A percentile compares a stretch with the other conserved stretches of the same genome.
These are phyloP conservation scores for Baryphthengus martii DNA, from an alignment of 2,113 vertebrate species.

Conservation along the genomic window DNA sequence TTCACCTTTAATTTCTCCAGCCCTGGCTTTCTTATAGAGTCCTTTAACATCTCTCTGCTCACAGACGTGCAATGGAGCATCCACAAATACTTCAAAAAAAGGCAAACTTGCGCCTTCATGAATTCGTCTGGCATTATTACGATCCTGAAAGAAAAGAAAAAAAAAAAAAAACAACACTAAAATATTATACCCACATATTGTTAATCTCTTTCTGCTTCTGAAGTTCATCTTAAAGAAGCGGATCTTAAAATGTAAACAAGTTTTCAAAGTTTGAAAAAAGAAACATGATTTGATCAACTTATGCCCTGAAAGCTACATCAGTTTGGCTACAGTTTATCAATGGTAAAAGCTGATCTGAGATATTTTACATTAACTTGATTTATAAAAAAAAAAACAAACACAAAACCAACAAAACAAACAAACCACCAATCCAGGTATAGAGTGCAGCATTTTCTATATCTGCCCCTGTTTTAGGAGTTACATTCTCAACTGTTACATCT, in stretches of 20 bases:
- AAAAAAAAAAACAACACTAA: not conserved
- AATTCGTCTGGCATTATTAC: constrained; percentile 91
- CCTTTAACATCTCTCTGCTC: constrained; percentile 97
- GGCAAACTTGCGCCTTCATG: constrained; percentile 92
- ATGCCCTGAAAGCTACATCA: not conserved
- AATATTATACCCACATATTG: not conserved
- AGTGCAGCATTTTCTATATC: not conserved
- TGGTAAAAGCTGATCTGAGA: not conserved
- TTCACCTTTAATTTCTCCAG: constrained; percentile 95
- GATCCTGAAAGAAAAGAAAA: constrained; percentile 79
- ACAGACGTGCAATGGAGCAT: constrained; percentile 94
- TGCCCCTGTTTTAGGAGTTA: not conserved
- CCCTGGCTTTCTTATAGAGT: constrained; percentile 95
- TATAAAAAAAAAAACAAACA: not conserved
- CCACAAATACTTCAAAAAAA: constrained; percentile 98
- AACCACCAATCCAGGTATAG: not conserved
- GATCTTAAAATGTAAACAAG: not conserved
- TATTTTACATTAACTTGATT: not conserved
- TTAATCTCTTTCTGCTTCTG: not conserved
- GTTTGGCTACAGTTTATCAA: not conserved
- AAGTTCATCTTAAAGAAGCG: not conserved
- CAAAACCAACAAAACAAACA: not conserved
- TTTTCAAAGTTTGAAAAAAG: not conserved
- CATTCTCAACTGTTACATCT: not conserved
- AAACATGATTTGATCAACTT: not conserved